A percentile compares a stretch with the other conserved stretches of the same genome.
Conservation (phyloP, 2,113 vertebrate genomes). For the Nothoprocta pentlandii region DNA sequence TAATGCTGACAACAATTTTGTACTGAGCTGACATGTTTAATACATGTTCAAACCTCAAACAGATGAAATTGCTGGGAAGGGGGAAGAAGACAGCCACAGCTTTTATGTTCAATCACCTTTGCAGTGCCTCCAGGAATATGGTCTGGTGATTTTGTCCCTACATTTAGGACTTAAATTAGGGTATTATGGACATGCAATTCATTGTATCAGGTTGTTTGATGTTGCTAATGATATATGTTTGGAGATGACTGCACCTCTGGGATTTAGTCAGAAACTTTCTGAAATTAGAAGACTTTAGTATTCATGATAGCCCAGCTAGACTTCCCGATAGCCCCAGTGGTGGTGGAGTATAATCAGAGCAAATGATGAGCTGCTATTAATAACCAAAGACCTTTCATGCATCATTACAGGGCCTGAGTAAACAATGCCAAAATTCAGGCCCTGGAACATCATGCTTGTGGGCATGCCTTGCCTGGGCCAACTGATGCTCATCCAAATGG, state of each 20-base stretch:
- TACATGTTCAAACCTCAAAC: not conserved
- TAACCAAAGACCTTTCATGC: not conserved
- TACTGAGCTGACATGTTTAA: not conserved
- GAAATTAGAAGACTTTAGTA: not conserved
- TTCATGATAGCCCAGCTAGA: not conserved
- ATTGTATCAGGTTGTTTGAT: not conserved
- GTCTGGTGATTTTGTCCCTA: not conserved
- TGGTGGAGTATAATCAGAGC: not conserved
- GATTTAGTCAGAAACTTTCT: not conserved
- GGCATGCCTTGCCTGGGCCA: not conserved
- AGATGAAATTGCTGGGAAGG: not conserved
- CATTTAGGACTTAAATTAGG: too few relatives aligned
- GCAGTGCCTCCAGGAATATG: not conserved
- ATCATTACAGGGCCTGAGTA: not conserved
- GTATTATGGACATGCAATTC: not conserved
- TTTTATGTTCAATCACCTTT: not conserved
- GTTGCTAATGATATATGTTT: not conserved
- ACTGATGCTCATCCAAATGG: not conserved
- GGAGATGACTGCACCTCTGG: not conserved
- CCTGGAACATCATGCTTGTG: not conserved
- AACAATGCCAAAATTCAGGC: not conserved
- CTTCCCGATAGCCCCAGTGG: not conserved
- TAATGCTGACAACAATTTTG: constrained; percentile 18
- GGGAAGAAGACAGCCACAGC: not conserved
- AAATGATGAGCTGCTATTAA: not conserved